A percentile compares a stretch with the other conserved stretches of the same genome.
These are phyloP conservation scores for Mnemiopsis leidyi DNA, from an alignment of 37 sponge, comb jelly and placozoan species.

Conservation along the genomic window DNA sequence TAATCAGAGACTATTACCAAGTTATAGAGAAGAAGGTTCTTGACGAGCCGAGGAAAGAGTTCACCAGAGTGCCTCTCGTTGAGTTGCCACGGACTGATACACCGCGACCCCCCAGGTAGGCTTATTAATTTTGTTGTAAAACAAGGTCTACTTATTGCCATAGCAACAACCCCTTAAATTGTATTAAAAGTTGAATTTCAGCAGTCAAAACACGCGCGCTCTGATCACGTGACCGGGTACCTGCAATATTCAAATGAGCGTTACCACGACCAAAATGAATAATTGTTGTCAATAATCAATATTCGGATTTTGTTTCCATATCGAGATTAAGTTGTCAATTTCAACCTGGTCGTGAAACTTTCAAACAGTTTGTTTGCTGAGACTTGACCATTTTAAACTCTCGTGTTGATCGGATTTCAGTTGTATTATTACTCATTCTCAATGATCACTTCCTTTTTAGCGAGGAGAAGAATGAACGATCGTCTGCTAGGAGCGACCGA, in stretches of 20 bases:
- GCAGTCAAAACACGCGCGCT: neutral
- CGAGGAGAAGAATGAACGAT: conserved; percentile 47
- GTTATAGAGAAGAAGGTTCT: conserved; percentile 70
- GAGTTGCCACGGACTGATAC: conserved; percentile 50
- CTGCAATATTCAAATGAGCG: no score
- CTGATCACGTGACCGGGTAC: no score
- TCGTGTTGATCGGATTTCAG: no score
- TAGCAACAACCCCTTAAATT: neutral
- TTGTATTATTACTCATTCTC: no score
- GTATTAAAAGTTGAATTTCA: neutral
- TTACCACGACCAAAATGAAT: no score
- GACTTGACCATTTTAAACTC: no score
- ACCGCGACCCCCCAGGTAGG: conserved; percentile 44
- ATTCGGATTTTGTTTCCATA: no score
- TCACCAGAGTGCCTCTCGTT: conserved; percentile 33
- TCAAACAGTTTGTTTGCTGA: no score
- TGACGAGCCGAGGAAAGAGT: conserved; percentile 30
- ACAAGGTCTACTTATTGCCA: neutral
- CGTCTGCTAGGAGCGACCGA: conserved; percentile 44
- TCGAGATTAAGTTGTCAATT: no score
- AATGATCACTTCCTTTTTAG: neutral
- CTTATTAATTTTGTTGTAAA: neutral
- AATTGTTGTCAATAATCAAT: no score
- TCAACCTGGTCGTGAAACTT: no score
- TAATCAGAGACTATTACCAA: conserved; percentile 89